These are phyloP conservation scores for Epinephelus lanceolatus DNA, from an alignment of 2,113 vertebrate genomes.

Conservation along the genomic window DNA sequence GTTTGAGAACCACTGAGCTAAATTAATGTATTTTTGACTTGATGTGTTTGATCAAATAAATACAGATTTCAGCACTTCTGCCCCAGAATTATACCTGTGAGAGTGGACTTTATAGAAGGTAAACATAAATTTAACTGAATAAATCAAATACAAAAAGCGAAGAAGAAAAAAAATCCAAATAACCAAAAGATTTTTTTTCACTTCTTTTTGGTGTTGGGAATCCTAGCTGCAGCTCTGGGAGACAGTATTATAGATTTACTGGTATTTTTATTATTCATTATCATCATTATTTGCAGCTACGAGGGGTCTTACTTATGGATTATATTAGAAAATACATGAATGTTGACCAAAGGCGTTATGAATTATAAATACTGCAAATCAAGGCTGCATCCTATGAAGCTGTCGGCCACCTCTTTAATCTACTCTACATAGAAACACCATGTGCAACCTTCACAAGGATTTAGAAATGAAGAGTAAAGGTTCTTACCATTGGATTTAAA, in stretches of 20 bases:
- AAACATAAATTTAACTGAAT: neutral
- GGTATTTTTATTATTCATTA: neutral
- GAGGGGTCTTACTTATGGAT: constrained; percentile 10
- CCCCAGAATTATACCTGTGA: neutral
- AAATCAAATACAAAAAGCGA: neutral
- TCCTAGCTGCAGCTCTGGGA: neutral
- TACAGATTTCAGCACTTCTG: neutral
- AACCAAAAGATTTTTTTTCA: neutral
- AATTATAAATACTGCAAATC: constrained; percentile 35
- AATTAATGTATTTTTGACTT: no score
- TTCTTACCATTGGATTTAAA: neutral
- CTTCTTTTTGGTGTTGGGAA: neutral
- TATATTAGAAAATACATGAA: constrained; percentile 16
- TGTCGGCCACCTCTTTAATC: neutral
- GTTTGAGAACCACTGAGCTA: no score
- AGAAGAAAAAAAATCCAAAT: neutral
- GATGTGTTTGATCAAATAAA: neutral
- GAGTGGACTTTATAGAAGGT: neutral
- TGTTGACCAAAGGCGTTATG: constrained; percentile 29
- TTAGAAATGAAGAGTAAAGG: neutral
- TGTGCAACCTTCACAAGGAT: neutral
- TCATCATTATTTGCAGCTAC: no score
- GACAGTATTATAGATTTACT: neutral
- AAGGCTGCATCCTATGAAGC: constrained; percentile 8
- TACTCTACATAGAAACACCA: neutral